Evolutionary conservation across 2,888 invertebrate species (phyloP).

Genomic region (Agrochola macilenta): DNA sequence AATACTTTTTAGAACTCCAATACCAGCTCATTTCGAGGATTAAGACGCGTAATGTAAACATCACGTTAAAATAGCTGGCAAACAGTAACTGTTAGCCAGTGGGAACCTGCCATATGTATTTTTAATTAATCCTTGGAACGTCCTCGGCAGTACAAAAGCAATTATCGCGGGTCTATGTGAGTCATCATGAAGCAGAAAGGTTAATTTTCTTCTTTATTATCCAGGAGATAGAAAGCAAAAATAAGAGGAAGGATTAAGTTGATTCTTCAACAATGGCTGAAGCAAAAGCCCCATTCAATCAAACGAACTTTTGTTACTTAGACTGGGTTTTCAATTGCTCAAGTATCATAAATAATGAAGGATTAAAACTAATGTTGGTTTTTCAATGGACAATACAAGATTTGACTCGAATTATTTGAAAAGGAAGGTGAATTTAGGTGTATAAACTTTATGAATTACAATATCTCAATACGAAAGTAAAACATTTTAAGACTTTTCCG

Average conservation of each 20-base stretch:
- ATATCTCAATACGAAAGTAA: slow-evolving; percentile 1
- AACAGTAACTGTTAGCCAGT: slow-evolving; percentile 62
- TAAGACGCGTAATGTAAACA: slow-evolving; percentile 62
- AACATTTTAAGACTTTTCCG: slow-evolving; percentile 3
- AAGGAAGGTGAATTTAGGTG: background rate
- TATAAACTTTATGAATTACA: background rate
- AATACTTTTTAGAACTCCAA: slow-evolving; percentile 38
- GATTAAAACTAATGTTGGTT: background rate
- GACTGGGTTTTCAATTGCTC: background rate
- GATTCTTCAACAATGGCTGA: background rate
- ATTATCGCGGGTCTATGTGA: slow-evolving; percentile 66
- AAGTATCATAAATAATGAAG: background rate
- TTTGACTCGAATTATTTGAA: background rate
- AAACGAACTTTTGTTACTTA: background rate
- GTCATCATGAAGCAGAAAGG: slow-evolving; percentile 65
- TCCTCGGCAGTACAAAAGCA: slow-evolving; percentile 69
- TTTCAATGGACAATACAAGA: background rate
- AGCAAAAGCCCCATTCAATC: background rate
- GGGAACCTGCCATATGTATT: slow-evolving; percentile 70
- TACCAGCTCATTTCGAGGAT: slow-evolving; percentile 54
- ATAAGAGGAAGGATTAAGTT: slow-evolving; percentile 51
- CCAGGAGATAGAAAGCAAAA: slow-evolving; percentile 60
- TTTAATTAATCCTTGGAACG: slow-evolving; percentile 71
- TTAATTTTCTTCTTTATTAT: slow-evolving; percentile 69
- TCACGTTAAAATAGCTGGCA: slow-evolving; percentile 61